phyloP scores from a whole-genome alignment of 2,113 vertebrate genomes.

The Anhinga rufa region DNA sequence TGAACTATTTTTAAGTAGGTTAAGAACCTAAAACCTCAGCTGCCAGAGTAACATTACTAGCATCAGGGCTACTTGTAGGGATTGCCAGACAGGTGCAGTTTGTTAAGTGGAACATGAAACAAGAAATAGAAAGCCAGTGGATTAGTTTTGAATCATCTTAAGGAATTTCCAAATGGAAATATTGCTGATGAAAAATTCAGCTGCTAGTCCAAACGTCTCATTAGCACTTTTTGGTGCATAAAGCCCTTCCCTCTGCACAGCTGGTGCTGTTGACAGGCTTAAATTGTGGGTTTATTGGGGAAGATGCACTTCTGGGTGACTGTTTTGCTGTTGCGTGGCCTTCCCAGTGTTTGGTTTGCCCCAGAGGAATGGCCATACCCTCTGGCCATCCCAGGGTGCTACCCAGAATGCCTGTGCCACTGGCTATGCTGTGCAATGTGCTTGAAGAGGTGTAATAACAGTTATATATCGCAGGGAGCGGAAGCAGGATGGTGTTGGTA shows the following conservation, averaged over 20 bases:
- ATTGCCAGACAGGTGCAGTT: not conserved
- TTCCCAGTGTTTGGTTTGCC: not conserved
- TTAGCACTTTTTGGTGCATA: not conserved
- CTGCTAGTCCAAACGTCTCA: not conserved
- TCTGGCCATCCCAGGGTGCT: not conserved
- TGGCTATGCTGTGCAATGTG: not conserved
- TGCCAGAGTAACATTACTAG: not conserved
- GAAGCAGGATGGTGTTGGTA: not conserved
- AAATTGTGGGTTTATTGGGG: not conserved
- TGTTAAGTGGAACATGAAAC: not conserved
- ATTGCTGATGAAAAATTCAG: not conserved
- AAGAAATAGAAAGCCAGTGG: conserved; percentile 4
- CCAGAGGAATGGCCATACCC: not conserved
- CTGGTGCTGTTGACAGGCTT: not conserved
- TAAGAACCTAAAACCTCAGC: not conserved
- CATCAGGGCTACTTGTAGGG: not conserved
- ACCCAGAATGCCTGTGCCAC: too few relatives aligned
- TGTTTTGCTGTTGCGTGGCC: not conserved
- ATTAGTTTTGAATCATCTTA: not conserved
- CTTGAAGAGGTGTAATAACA: not conserved
- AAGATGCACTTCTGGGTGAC: not conserved
- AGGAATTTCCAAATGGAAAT: not conserved
- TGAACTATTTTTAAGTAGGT: conserved; percentile 17
- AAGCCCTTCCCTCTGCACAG: not conserved
- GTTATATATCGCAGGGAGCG: not conserved